phyloP scores from a whole-genome alignment of 2,888 invertebrate genomes.

The Andricus quercusramuli region DNA sequence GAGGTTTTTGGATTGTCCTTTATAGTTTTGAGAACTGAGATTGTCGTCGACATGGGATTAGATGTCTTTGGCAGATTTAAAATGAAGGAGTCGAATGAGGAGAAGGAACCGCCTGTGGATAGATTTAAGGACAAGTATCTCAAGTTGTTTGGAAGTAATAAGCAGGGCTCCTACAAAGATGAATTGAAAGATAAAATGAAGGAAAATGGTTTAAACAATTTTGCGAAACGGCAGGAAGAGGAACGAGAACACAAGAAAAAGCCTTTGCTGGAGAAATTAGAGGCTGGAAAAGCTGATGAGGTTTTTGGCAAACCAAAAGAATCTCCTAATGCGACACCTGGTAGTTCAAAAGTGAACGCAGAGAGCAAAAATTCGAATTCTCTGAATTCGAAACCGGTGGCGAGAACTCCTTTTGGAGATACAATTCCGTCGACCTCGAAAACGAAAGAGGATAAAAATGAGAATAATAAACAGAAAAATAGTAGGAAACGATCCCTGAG shows the following conservation, averaged over 20 bases:
- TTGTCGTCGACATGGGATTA: conserved; percentile 65
- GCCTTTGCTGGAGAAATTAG: conserved; percentile 66
- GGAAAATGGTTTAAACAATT: conserved; percentile 60
- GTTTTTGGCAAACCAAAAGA: conserved; percentile 59
- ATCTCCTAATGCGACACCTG: neutral
- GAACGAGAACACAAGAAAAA: conserved; percentile 60
- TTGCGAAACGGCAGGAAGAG: conserved; percentile 65
- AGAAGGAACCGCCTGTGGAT: conserved; percentile 46
- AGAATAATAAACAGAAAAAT: conserved; percentile 36
- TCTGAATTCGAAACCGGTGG: conserved; percentile 43
- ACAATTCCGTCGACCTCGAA: conserved; percentile 56
- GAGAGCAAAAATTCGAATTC: conserved; percentile 43
- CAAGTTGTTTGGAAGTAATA: conserved; percentile 55
- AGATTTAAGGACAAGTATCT: conserved; percentile 70
- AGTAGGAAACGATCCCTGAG: conserved; percentile 58
- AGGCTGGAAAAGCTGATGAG: conserved; percentile 62
- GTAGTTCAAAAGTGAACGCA: conserved; percentile 29
- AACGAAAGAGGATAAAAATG: conserved; percentile 39
- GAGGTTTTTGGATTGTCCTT: conserved; percentile 72
- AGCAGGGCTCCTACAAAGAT: conserved; percentile 64
- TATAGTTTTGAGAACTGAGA: conserved; percentile 70
- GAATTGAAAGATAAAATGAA: conserved; percentile 65
- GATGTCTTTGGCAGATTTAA: conserved; percentile 74
- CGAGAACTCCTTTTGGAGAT: conserved; percentile 71
- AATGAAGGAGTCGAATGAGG: conserved; percentile 61